Percentiles rank a stretch among this genome's conserved stretches.
Conservation (phyloP, 2,113 vertebrate genomes). For the Sciurus niger region DNA sequence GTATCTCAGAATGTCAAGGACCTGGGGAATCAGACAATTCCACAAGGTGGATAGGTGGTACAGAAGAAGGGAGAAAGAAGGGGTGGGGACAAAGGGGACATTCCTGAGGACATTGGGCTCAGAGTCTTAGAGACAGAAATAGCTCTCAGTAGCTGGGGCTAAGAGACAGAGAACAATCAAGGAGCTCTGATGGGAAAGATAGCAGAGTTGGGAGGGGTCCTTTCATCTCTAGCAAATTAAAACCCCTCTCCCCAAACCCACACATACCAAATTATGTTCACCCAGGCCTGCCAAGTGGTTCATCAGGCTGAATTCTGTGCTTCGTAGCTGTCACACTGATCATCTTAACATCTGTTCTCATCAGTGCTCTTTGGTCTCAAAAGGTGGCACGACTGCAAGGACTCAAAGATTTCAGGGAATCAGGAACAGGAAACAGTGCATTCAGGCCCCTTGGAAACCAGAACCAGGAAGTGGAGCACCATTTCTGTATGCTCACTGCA, state of each 20-base stretch:
- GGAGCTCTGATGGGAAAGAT: not conserved
- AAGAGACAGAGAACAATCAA: conserved; percentile 51
- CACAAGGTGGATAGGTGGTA: not conserved
- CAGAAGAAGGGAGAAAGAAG: not conserved
- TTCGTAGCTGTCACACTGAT: not conserved
- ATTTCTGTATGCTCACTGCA: not conserved
- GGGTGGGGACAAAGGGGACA: not conserved
- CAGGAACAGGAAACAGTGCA: not conserved
- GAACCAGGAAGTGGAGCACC: not conserved
- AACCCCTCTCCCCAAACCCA: not conserved
- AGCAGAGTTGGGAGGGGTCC: not conserved
- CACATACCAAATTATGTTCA: not conserved
- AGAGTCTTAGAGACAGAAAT: conserved; percentile 61
- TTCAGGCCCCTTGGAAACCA: not conserved
- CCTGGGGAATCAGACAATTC: not conserved
- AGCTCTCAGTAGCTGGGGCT: conserved; percentile 51
- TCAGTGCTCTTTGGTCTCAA: not conserved
- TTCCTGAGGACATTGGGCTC: not conserved
- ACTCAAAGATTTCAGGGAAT: not conserved
- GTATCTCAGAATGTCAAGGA: conserved; percentile 1
- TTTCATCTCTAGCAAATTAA: conserved; percentile 38
- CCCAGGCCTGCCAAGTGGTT: not conserved
- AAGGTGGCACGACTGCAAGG: not conserved
- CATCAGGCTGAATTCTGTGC: not conserved
- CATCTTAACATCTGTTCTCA: not conserved